These are phyloP conservation scores for Panorpa germanica DNA, from an alignment of 2,888 invertebrate genomes.

Conservation along the genomic window DNA sequence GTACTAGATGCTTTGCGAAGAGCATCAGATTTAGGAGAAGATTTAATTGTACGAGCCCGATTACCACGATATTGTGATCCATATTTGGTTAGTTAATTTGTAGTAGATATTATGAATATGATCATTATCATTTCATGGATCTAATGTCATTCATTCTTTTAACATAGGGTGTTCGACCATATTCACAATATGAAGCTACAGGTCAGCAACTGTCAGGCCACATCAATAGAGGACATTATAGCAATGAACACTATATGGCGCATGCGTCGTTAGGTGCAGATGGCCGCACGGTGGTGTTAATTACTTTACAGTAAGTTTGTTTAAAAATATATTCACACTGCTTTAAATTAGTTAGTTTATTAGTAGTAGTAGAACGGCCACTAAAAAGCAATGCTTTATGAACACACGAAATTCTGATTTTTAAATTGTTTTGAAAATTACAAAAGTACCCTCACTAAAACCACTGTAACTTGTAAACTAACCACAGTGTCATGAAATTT, in stretches of 20 bases:
- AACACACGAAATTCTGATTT: too few species aligned
- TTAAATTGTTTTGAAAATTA: too few species aligned
- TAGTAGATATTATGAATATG: constrained; percentile 5
- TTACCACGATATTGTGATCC: constrained; percentile 50
- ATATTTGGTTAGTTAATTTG: constrained; percentile 29
- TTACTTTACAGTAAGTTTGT: constrained; percentile 43
- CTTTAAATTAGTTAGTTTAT: too few species aligned
- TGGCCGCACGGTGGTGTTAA: constrained; percentile 42
- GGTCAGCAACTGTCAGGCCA: constrained; percentile 44
- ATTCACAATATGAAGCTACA: constrained; percentile 48
- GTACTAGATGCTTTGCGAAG: constrained; percentile 45
- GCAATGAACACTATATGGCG: constrained; percentile 49
- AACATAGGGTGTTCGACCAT: constrained; percentile 57
- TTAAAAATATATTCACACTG: constrained; percentile 5
- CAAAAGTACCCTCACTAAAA: too few species aligned
- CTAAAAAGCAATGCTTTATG: too few species aligned
- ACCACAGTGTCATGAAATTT: too few species aligned
- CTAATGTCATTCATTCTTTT: too few species aligned
- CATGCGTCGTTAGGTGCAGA: constrained; percentile 40
- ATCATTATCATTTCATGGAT: constrained; percentile 21
- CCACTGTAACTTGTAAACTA: too few species aligned
- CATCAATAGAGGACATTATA: constrained; percentile 42
- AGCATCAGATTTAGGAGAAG: constrained; percentile 41
- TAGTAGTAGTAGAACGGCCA: too few species aligned
- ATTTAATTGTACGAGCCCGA: constrained; percentile 41